These are phyloP conservation scores for Pelochelys cantorii DNA, from an alignment of 2,797 vertebrate species.

Conservation along the genomic window DNA sequence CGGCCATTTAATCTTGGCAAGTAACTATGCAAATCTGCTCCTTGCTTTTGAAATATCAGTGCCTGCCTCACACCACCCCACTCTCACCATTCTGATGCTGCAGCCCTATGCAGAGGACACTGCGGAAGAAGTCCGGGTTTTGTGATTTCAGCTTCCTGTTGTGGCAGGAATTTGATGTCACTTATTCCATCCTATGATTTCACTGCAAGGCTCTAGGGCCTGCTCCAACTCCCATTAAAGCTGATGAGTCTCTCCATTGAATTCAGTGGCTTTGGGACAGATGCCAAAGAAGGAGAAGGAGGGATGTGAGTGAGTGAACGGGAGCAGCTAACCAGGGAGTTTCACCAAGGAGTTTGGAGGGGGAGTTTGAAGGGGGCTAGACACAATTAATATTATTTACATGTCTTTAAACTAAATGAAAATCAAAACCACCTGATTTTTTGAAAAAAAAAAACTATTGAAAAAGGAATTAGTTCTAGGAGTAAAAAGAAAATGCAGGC, in stretches of 20 bases:
- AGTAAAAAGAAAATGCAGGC: no score
- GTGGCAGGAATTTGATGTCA: rapidly evolving
- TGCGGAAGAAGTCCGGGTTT: background rate
- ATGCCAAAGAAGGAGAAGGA: background rate
- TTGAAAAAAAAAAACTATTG: no score
- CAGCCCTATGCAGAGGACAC: background rate
- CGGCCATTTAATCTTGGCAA: background rate
- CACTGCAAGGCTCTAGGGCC: background rate
- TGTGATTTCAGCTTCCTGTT: background rate
- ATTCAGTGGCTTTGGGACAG: background rate
- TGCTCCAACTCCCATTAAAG: background rate
- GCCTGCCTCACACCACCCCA: background rate
- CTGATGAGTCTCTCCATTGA: background rate
- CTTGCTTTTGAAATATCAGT: background rate
- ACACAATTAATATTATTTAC: no score
- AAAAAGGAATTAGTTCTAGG: no score
- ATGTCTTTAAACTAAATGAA: no score
- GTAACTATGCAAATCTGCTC: background rate
- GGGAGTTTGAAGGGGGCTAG: no score
- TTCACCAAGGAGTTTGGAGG: no score
- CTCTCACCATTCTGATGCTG: background rate
- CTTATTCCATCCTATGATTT: background rate
- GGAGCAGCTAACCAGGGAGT: no score
- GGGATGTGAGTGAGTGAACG: background rate
- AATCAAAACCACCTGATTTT: no score